Evolutionary conservation across 2,113 vertebrate species (phyloP).

Genomic region (Austrofundulus limnaeus): DNA sequence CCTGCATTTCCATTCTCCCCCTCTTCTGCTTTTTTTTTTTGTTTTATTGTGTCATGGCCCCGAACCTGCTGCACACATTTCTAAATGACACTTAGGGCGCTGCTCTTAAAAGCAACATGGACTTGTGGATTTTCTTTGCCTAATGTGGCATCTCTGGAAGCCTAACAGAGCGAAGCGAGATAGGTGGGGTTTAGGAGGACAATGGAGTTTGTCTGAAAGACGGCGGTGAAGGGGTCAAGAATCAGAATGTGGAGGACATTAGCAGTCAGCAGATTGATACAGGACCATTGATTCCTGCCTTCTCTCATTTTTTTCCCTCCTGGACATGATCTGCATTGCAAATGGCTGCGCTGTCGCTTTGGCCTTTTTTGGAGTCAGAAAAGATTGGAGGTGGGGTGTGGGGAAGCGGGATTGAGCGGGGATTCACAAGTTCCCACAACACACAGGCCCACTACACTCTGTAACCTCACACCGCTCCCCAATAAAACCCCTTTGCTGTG

Average conservation of each 20-base stretch:
- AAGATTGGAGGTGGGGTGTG: constrained; percentile 42
- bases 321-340: constrained; percentile 85
- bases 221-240: constrained; percentile 80
- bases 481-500: constrained; percentile 31
- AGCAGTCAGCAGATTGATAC: constrained; percentile 84
- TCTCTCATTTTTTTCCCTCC: constrained; percentile 64
- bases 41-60: constrained; percentile 71
- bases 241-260: constrained; percentile 85
- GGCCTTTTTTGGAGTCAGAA: constrained; percentile 77
- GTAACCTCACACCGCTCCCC: constrained; percentile 57
- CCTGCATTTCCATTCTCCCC: constrained; percentile 35
- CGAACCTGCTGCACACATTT: constrained; percentile 79
- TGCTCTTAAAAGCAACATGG: constrained; percentile 61
- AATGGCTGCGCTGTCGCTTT: constrained; percentile 72
- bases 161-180: constrained; percentile 52
- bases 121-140: constrained; percentile 79
- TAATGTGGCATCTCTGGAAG: constrained; percentile 78
- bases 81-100: constrained; percentile 77
- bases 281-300: constrained; percentile 80
- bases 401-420: constrained; percentile 27
- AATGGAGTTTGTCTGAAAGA: constrained; percentile 76
- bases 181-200: constrained; percentile 66
- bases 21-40: constrained; percentile 50
- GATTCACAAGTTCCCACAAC: constrained; percentile 79
- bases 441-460: constrained; percentile 66